phyloP scores from a whole-genome alignment of 2,888 invertebrate genomes.

The Melolontha melolontha region DNA sequence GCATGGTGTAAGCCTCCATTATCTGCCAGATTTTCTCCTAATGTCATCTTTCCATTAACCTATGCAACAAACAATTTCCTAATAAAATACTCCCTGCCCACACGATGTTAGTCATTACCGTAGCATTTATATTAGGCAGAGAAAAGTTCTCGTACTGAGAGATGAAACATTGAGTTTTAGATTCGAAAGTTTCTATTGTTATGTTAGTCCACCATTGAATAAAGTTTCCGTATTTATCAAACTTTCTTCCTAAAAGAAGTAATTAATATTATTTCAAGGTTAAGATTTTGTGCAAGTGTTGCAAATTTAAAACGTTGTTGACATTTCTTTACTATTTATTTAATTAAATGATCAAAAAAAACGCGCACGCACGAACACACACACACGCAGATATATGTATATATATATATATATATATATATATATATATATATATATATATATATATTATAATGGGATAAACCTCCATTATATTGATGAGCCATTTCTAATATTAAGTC shows the following conservation, averaged over 20 bases:
- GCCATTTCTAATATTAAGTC: too few relatives aligned
- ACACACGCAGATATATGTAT: too few relatives aligned
- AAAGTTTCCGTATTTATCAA: conserved; percentile 86
- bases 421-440: too few relatives aligned
- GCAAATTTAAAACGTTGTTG: too few relatives aligned
- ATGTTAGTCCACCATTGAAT: conserved; percentile 91
- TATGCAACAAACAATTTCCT: conserved; percentile 55
- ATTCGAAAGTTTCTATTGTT: conserved; percentile 80
- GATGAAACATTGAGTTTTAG: conserved; percentile 85
- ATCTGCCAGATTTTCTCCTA: conserved; percentile 87
- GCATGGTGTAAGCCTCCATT: conserved; percentile 86
- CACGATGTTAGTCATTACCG: conserved; percentile 66
- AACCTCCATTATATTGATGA: too few relatives aligned
- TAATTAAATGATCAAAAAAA: too few relatives aligned
- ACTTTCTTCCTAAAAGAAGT: conserved; percentile 76
- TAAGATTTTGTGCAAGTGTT: too few relatives aligned
- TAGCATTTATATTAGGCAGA: conserved; percentile 72
- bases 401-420: too few relatives aligned
- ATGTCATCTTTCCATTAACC: conserved; percentile 80
- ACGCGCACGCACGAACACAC: too few relatives aligned
- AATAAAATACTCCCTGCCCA: not conserved
- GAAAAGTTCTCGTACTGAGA: conserved; percentile 83
- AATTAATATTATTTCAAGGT: not conserved
- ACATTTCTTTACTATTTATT: too few relatives aligned
- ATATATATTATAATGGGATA: too few relatives aligned